Conservation (phyloP, 2,888 invertebrate species). For the Polietes domitor region DNA sequence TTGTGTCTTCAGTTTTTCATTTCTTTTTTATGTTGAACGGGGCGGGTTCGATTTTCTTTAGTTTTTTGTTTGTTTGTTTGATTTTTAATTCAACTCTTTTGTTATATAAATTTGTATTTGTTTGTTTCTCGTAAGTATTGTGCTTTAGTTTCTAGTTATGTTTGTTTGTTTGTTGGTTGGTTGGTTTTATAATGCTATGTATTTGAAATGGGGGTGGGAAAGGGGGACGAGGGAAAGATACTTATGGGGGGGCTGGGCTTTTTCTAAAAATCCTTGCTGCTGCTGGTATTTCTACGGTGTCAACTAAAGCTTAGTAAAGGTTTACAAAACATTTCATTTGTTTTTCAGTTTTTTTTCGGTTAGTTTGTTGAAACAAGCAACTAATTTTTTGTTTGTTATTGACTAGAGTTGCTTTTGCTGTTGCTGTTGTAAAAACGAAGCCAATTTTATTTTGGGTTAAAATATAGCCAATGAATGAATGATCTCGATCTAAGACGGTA, state of each 20-base stretch:
- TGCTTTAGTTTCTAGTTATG: conserved; percentile 59
- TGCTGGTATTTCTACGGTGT: conserved; percentile 44
- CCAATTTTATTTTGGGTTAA: conserved; percentile 5
- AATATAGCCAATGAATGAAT: conserved; percentile 52
- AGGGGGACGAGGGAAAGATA: not conserved
- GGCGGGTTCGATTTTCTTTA: conserved; percentile 59
- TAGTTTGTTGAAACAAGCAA: conserved; percentile 60
- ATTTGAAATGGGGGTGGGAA: conserved; percentile 1
- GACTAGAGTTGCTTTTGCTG: conserved; percentile 76
- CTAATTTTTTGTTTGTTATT: conserved; percentile 71
- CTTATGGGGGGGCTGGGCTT: conserved; percentile 28
- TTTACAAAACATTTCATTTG: conserved; percentile 9
- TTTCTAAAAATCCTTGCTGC: conserved; percentile 12
- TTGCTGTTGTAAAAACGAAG: conserved; percentile 16
- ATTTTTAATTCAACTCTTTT: conserved; percentile 48
- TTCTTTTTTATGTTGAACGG: conserved; percentile 60
- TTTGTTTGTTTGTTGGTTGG: not conserved
- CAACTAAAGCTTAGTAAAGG: conserved; percentile 60
- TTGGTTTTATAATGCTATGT: not conserved
- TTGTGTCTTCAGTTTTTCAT: conserved; percentile 52
- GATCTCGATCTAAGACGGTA: conserved; percentile 41
- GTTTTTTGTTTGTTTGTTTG: conserved; percentile 47
- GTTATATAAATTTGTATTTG: conserved; percentile 35
- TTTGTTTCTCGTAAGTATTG: conserved; percentile 58
- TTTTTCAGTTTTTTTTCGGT: conserved; percentile 23